Base-by-base conservation (phyloP, 2,797 vertebrate genomes). In the Chromis chromis region DNA sequence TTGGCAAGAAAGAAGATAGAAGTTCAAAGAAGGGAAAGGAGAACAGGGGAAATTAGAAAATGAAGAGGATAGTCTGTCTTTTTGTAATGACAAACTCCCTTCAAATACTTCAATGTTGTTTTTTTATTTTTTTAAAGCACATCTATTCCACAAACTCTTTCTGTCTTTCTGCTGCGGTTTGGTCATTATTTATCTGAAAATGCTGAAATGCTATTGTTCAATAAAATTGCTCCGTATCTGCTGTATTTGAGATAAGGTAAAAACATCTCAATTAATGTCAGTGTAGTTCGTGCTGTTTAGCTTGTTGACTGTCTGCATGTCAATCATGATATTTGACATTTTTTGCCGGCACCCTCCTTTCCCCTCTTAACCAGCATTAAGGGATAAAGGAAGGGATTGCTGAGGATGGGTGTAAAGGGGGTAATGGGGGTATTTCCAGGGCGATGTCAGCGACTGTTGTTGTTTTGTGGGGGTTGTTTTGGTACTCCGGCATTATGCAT, bases 331-430 rank as follows among this genome's bases (percentile, higher is more conserved):
- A 27, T 74, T 76, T 74, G 76, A 70, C 66, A 74, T 84, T 81
- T 82, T 59, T 54, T 53, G 16, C 25, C 6, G 57, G 19, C 58
- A 10, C 44, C 76, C 75, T 84, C 77, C 60, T 81, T 67, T 76
- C 40, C 19, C 84, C 78, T 72, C 67, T 80, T 70, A 73, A 64
- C 79, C 78, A 58, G 86, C 56, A 89, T 85, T 87, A 75, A 46
- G 57, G 78, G 87, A 86, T 89, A 49, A 84, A 21, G 53, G 61
- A 12, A 48, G 74, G 61, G 58, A 58, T 62, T 71, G 77, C 64
- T 70, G 48, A 31, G 78, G 58, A 31, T 16, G 52, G 61, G 49
- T 66, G 25, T 25, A 2, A 25, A 2, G 25, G 25, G 25, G 2
- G 25, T 25, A 25, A 31, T 16, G 52, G 61, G 49, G 64, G 62